Evolutionary conservation across 2,797 vertebrate genomes (phyloP).

Genomic region (Lepus oiostolus): DNA sequence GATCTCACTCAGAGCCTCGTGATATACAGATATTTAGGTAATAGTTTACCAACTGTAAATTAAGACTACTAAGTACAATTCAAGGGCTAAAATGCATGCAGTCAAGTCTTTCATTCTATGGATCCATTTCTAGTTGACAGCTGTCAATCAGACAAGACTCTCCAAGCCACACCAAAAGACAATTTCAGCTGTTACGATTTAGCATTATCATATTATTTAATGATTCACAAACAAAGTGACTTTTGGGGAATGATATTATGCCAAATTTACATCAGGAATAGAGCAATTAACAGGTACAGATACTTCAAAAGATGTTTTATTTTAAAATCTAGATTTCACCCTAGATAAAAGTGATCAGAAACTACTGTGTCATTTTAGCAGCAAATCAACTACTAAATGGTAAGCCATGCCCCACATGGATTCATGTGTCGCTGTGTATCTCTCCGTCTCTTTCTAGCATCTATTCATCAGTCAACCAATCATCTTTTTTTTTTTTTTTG

Average conservation of each 20-base stretch:
- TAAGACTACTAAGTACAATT: not conserved
- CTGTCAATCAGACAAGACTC: constrained; percentile 24
- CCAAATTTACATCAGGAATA: not conserved
- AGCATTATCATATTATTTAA: constrained; percentile 18
- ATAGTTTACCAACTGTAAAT: not conserved
- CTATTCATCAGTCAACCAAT: not conserved
- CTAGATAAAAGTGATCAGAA: constrained; percentile 18
- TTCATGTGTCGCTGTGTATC: not conserved
- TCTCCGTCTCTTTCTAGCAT: not conserved
- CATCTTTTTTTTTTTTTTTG: not conserved
- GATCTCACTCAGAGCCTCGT: not conserved
- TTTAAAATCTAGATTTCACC: constrained; percentile 9
- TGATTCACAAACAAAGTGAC: constrained; percentile 31
- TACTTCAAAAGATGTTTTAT: constrained; percentile 38
- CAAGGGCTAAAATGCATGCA: not conserved
- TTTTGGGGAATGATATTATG: constrained; percentile 26
- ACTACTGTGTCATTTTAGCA: not conserved
- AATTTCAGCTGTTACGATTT: constrained; percentile 34
- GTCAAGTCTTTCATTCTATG: not conserved
- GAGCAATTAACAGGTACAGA: not conserved
- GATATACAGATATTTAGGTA: not conserved
- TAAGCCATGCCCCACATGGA: not conserved
- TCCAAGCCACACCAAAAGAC: not conserved
- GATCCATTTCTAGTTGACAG: not conserved
- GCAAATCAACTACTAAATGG: not conserved